Base-by-base conservation (phyloP, 2,113 vertebrate species). In the Gadus chalcogrammus region DNA sequence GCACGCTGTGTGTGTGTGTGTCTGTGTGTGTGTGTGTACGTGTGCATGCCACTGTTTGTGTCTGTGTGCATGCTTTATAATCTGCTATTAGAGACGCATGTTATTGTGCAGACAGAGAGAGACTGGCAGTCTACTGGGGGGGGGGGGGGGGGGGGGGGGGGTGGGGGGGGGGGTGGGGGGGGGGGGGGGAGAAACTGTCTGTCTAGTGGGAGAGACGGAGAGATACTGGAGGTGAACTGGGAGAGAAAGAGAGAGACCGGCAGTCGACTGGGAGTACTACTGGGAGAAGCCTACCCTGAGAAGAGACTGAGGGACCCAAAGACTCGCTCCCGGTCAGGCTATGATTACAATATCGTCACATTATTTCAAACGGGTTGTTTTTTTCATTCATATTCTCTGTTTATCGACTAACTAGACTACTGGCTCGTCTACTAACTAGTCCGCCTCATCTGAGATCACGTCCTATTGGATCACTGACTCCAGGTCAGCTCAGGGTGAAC, bases 401-500 rank as follows among this genome's bases (percentile, higher is more conserved):
- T 35, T 38, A 1, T 58, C 5, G 8, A 15, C 53, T 27, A n/a
- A 58, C 24, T 27, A 20, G 56, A 31, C 38, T 68, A 31, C 18
- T 24, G 2, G 24, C 24, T 24, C 24, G 2, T 58, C 5, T 15
- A 15, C 53, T 27, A n/a, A 58, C 24, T 27, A 20, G 56, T 42
- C 38, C 67, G 31, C 18, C 24, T 24, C 24, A 24, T 24, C 24
- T 24, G 31, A 35, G 31, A 35, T 3, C 58, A 68, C 28, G 38
- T 71, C 56, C 17, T 53, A 67, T 77, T 18, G 52, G 71, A 69
- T 66, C 17, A 12, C 65, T 70, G 83, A 85, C 76, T 79, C 60
- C 35, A 62, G 86, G 82, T 89, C 82, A 80, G 38, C 61, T 68
- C 4, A 65, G 76, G 73, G 79, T 70, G 12, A 9, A 65, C 31